These are phyloP conservation scores for Tinea trinotella DNA, from an alignment of 2,888 invertebrate species.

Conservation along the genomic window DNA sequence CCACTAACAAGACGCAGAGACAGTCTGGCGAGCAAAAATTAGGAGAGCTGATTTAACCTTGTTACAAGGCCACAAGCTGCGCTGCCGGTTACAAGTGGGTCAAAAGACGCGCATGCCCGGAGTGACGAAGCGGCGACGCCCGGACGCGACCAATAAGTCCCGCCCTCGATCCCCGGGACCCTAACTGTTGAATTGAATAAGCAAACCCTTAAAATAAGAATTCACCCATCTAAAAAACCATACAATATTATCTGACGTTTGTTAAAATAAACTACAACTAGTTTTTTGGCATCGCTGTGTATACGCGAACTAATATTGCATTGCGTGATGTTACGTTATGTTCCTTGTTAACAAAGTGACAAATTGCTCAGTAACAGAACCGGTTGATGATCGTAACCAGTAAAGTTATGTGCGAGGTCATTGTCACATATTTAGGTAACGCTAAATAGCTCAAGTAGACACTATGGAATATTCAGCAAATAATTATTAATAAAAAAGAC, in stretches of 20 bases:
- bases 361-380: conserved; percentile 2
- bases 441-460: background rate
- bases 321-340: no score
- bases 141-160: conserved; percentile 64
- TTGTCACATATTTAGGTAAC: conserved; percentile 9
- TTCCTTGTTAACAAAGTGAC: conserved; percentile 2
- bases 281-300: no score
- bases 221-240: no score
- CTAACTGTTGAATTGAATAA: conserved; percentile 11
- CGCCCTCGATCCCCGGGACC: conserved; percentile 31
- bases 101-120: conserved; percentile 62
- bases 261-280: no score
- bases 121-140: conserved; percentile 26
- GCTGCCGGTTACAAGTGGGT: conserved; percentile 52
- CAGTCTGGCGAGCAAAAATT: conserved; percentile 6
- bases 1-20: background rate
- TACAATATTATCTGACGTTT: no score
- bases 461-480: background rate
- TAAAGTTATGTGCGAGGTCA: background rate
- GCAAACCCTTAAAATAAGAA: background rate
- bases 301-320: no score
- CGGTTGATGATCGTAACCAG: conserved; percentile 2
- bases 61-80: conserved; percentile 46
- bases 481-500: background rate
- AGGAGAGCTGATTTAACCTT: conserved; percentile 23